Evolutionary conservation across 1,140 invertebrate species (phyloP).

Genomic region (Diplogasteroides magnus): DNA sequence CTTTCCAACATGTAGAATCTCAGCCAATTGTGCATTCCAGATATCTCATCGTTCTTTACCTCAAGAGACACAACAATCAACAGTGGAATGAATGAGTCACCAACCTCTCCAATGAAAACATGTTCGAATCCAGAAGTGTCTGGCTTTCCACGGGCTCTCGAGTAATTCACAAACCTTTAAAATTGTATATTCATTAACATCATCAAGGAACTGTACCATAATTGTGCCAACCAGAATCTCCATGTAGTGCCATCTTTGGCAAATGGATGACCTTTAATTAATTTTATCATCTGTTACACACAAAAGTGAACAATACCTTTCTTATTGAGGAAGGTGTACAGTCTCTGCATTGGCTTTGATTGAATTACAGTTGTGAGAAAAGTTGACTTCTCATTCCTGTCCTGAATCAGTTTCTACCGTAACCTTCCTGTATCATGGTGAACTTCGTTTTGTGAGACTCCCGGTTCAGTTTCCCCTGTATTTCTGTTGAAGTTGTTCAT

Average conservation of each 20-base stretch:
- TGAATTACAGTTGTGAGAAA: constrained; percentile 31
- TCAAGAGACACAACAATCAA: neutral
- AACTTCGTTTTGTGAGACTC: constrained; percentile 13
- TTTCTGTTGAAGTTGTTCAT: constrained; percentile 37
- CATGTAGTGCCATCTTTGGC: constrained; percentile 23
- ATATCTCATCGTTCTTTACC: constrained; percentile 61
- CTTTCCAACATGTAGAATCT: constrained; percentile 72
- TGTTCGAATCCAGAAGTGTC: constrained; percentile 70
- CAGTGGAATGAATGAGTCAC: neutral
- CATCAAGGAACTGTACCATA: constrained; percentile 16
- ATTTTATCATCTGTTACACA: neutral
- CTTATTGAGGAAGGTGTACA: constrained; percentile 33
- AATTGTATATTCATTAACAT: neutral
- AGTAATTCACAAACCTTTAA: constrained; percentile 29
- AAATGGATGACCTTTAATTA: constrained; percentile 29
- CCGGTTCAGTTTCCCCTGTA: constrained; percentile 34
- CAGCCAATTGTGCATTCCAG: constrained; percentile 83
- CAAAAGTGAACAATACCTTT: constrained; percentile 28
- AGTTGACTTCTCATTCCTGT: constrained; percentile 31
- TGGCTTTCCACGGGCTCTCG: constrained; percentile 24
- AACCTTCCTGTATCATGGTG: neutral
- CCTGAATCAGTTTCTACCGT: constrained; percentile 11
- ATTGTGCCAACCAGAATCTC: constrained; percentile 31
- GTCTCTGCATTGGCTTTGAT: constrained; percentile 26
- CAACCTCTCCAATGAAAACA: constrained; percentile 74